phyloP scores from a whole-genome alignment of 2,888 invertebrate genomes.

The Mythimna ferrago region DNA sequence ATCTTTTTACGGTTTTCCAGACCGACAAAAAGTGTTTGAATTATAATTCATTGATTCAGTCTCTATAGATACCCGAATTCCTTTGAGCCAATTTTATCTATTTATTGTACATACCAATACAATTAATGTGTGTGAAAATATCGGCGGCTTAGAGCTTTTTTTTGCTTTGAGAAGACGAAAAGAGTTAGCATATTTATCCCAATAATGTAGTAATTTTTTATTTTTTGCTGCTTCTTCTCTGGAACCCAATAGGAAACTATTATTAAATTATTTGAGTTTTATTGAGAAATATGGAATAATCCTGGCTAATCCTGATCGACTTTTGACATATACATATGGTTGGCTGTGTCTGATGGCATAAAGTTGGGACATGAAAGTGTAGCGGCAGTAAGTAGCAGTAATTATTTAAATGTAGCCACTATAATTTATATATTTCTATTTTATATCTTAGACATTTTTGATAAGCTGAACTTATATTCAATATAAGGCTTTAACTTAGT shows the following conservation, averaged over 20 bases:
- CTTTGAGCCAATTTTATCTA: constrained; percentile 58
- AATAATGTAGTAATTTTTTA: not conserved
- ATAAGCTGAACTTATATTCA: not conserved
- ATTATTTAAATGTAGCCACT: not conserved
- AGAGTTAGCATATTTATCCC: not conserved
- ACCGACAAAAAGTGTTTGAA: constrained; percentile 73
- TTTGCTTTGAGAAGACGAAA: not conserved
- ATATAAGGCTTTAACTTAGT: not conserved
- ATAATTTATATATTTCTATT: no score
- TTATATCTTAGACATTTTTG: no score
- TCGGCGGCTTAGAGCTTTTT: constrained; percentile 46
- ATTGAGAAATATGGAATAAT: not conserved
- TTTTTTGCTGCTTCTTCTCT: not conserved
- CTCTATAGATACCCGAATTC: constrained; percentile 57
- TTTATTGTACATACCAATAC: constrained; percentile 50
- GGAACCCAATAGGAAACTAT: not conserved
- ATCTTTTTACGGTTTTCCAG: constrained; percentile 77
- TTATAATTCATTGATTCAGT: constrained; percentile 60
- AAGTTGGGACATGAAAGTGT: not conserved
- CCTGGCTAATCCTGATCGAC: not conserved
- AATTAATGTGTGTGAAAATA: constrained; percentile 54
- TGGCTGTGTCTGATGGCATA: not conserved
- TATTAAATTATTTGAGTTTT: not conserved
- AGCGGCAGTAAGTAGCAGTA: not conserved
- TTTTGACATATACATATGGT: no score